phyloP scores from a whole-genome alignment of 2,797 vertebrate genomes.

The Pantherophis alleghaniensis region DNA sequence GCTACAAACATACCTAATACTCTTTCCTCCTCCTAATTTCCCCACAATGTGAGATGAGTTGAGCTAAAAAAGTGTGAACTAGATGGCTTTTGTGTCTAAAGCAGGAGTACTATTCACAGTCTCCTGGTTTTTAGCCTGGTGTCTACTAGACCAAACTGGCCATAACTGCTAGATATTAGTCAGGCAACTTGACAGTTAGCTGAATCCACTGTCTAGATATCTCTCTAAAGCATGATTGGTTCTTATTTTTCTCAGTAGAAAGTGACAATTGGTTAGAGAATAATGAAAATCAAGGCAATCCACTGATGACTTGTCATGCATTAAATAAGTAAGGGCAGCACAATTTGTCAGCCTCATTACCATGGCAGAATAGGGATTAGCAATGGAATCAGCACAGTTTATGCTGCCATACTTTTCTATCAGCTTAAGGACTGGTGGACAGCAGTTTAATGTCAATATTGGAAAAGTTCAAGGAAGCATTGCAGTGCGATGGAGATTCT shows the following conservation, averaged over 20 bases:
- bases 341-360: not conserved
- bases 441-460: not conserved
- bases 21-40: not conserved
- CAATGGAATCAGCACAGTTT: not conserved
- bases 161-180: not conserved
- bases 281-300: not conserved
- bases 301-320: not conserved
- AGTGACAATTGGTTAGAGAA: not conserved
- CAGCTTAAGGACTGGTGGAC: not conserved
- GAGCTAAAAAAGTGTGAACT: not conserved
- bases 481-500: not conserved
- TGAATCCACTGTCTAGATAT: not conserved
- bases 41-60: not conserved
- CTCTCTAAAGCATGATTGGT: not conserved
- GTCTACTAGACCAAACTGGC: not conserved
- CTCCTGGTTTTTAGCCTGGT: not conserved
- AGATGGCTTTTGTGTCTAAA: not conserved
- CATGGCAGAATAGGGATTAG: not conserved
- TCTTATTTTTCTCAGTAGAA: not conserved
- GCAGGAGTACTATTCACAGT: not conserved
- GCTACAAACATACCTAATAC: not conserved
- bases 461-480: not conserved
- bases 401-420: not conserved
- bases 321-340: not conserved
- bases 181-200: not conserved